Evolutionary conservation across 2,113 vertebrate genomes (phyloP).

Genomic region (Morone chrysops): DNA sequence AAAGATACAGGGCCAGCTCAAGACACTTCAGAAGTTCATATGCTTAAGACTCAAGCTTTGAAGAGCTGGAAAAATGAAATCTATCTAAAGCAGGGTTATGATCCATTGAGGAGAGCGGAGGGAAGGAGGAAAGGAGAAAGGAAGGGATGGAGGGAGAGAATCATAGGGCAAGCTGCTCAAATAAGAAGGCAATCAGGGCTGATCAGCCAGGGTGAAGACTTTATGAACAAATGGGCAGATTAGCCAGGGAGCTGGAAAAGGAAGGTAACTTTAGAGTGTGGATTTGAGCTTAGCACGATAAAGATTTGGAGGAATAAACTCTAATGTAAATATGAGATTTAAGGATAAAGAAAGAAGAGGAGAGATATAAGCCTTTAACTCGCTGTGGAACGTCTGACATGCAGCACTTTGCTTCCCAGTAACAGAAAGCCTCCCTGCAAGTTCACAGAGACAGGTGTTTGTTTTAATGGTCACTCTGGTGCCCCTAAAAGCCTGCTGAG

Average conservation of each 20-base stretch:
- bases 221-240: constrained; percentile 69
- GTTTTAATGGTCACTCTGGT: constrained; percentile 7
- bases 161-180: constrained; percentile 26
- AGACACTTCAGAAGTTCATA: constrained; percentile 74
- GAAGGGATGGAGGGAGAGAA: constrained; percentile 10
- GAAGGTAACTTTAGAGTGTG: constrained; percentile 21
- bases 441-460: constrained; percentile 44
- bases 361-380: constrained; percentile 29
- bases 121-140: constrained; percentile 28
- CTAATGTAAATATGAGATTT: constrained; percentile 51
- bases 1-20: constrained; percentile 62
- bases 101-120: constrained; percentile 52
- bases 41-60: constrained; percentile 76
- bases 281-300: constrained; percentile 39
- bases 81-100: constrained; percentile 77
- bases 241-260: constrained; percentile 40
- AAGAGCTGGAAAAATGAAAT: constrained; percentile 73
- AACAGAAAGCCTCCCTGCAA: constrained; percentile 29
- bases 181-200: constrained; percentile 34
- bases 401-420: constrained; percentile 41
- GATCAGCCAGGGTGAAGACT: constrained; percentile 57
- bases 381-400: constrained; percentile 24
- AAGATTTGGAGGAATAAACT: constrained; percentile 25
- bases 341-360: constrained; percentile 25
- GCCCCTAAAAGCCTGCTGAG: constrained; percentile 23